Evolutionary conservation across 2,888 invertebrate genomes (phyloP).

Genomic region (Agelastica alni): DNA sequence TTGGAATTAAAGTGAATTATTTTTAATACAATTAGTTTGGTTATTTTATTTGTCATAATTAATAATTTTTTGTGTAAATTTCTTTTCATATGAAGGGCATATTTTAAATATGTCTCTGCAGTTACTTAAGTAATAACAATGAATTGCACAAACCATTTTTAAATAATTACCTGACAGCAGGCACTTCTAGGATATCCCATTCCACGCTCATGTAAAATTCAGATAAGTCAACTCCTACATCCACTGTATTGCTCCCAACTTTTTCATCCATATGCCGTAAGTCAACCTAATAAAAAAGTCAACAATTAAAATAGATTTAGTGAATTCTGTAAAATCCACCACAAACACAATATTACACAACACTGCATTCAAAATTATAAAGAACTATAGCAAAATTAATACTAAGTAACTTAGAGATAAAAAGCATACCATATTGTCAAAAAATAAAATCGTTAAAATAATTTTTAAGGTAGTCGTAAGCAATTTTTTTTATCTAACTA

Average conservation of each 20-base stretch:
- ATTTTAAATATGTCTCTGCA: too few species aligned
- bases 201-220: conserved; percentile 99
- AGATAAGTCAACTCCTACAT: conserved; percentile 92
- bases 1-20: too few species aligned
- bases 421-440: neutral
- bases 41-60: too few species aligned
- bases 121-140: too few species aligned
- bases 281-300: conserved; percentile 71
- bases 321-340: neutral
- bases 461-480: too few species aligned
- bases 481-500: too few species aligned
- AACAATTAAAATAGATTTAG: neutral
- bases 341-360: neutral
- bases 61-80: too few species aligned
- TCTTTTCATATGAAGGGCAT: too few species aligned
- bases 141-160: too few species aligned
- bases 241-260: conserved; percentile 85
- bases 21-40: too few species aligned
- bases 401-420: neutral
- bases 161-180: conserved; percentile 88
- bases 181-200: conserved; percentile 98
- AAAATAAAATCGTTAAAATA: too few species aligned
- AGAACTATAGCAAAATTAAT: conserved; percentile 4
- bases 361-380: conserved; percentile 8
- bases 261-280: conserved; percentile 91